These are phyloP conservation scores for Zoanthus sociatus DNA, from an alignment of 92 coral and sea anemone species.

Conservation along the genomic window DNA sequence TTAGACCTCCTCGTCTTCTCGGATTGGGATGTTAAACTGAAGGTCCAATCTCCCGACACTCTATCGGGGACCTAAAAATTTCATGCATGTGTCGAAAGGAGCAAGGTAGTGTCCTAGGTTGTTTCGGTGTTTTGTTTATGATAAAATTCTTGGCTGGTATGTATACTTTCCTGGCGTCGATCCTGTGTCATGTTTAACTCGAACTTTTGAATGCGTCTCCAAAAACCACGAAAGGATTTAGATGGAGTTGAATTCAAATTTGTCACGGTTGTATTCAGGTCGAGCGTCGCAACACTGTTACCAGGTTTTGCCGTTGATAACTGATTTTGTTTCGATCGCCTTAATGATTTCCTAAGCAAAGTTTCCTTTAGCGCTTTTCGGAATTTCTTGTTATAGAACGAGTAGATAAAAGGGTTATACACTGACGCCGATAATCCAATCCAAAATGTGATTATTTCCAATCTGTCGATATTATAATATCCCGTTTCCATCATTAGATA, in stretches of 20 bases:
- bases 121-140: background rate
- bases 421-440: slow-evolving; percentile 80
- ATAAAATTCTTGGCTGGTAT: background rate
- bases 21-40: too few relatives aligned
- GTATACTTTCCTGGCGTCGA: background rate
- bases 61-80: background rate
- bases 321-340: background rate
- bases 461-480: slow-evolving; percentile 43
- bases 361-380: slow-evolving; percentile 73
- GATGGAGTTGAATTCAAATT: background rate
- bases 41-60: background rate
- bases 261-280: background rate
- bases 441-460: slow-evolving; percentile 81
- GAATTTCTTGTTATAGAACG: slow-evolving; percentile 82
- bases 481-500: slow-evolving; percentile 47
- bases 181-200: background rate
- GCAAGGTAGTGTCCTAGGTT: background rate
- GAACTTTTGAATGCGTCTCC: slow-evolving; percentile 4
- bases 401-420: slow-evolving; percentile 80
- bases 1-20: too few relatives aligned
- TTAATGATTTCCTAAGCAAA: slow-evolving; percentile 46
- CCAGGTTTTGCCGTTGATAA: slow-evolving; percentile 13
- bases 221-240: background rate
- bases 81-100: too few relatives aligned
- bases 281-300: slow-evolving; percentile 45